These are phyloP conservation scores for Sesamia inferens DNA, from an alignment of 2,888 invertebrate genomes.

Conservation along the genomic window DNA sequence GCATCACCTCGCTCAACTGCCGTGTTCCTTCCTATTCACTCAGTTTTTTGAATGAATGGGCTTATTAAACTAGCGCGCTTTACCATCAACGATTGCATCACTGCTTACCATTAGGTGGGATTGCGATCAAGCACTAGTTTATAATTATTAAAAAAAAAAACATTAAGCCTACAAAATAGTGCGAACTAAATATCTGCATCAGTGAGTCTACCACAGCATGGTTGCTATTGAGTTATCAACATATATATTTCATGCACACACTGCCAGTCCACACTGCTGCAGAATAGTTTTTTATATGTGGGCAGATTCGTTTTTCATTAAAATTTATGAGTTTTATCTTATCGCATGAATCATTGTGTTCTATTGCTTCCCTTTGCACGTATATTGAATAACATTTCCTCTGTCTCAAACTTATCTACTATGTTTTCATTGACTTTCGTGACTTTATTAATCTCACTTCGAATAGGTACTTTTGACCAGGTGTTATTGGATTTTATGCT, in stretches of 20 bases:
- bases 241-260: constrained; percentile 20
- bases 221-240: constrained; percentile 6
- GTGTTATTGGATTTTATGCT: not conserved
- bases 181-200: not conserved
- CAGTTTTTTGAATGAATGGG: too few relatives aligned
- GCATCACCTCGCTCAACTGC: too few relatives aligned
- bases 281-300: not conserved
- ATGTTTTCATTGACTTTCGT: not conserved
- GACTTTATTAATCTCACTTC: not conserved
- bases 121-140: too few relatives aligned
- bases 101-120: too few relatives aligned
- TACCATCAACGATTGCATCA: too few relatives aligned
- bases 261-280: not conserved
- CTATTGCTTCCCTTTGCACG: not conserved
- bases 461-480: not conserved
- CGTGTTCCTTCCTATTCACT: too few relatives aligned
- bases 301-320: not conserved
- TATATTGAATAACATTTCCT: not conserved
- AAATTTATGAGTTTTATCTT: not conserved
- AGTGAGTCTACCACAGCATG: not conserved
- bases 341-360: not conserved
- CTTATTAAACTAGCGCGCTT: too few relatives aligned
- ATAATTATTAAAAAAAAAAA: too few relatives aligned
- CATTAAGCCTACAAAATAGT: not conserved
- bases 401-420: not conserved